Conservation (phyloP, 2,113 vertebrate species). For the Ovis canadensis region DNA sequence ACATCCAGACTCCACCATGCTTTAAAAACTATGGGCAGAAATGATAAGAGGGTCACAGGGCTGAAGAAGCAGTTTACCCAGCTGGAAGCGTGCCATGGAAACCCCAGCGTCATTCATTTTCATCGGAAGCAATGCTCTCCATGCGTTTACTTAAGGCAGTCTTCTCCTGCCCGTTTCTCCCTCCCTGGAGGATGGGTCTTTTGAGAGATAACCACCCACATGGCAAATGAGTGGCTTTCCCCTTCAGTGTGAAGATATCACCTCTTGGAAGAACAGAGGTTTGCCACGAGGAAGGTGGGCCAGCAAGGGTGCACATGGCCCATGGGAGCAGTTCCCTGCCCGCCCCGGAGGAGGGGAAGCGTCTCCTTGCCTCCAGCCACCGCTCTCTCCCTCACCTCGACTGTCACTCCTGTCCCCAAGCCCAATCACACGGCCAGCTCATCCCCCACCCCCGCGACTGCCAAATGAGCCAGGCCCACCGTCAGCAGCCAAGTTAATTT, state of each 20-base stretch:
- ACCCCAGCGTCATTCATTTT: not conserved
- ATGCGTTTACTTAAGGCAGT: not conserved
- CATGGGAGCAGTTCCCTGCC: rapidly evolving
- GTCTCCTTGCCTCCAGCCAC: not conserved
- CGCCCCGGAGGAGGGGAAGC: not conserved
- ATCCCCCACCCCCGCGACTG: conserved; percentile 2
- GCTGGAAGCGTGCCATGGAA: not conserved
- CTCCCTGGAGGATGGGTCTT: not conserved
- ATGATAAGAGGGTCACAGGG: not conserved
- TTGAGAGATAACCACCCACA: not conserved
- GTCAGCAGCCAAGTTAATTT: conserved; percentile 57
- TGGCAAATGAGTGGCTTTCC: not conserved
- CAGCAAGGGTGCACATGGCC: not conserved
- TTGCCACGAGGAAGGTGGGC: not conserved
- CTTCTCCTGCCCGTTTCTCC: not conserved
- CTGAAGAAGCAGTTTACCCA: not conserved
- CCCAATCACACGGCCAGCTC: not conserved
- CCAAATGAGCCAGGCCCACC: conserved; percentile 53
- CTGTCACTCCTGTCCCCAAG: not conserved
- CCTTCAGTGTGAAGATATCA: no score
- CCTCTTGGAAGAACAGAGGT: not conserved
- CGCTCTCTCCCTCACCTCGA: not conserved
- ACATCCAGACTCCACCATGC: not conserved
- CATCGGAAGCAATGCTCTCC: not conserved
- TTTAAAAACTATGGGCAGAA: not conserved